These are phyloP conservation scores for Halyomorpha halys DNA, from an alignment of 1,140 invertebrate species.

Conservation along the genomic window DNA sequence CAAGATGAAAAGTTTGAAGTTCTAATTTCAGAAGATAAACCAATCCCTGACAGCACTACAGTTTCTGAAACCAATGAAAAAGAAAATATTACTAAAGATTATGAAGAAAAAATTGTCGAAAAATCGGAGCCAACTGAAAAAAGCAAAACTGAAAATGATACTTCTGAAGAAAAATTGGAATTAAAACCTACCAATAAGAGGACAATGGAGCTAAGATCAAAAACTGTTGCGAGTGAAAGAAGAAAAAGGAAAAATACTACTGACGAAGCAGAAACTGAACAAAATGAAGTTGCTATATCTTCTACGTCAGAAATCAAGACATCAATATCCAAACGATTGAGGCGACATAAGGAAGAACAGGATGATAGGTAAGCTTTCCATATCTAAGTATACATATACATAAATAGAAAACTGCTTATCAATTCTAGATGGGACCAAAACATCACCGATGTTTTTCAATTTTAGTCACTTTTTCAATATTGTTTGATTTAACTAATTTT, in stretches of 20 bases:
- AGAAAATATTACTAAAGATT: no score
- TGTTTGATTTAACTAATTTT: no score
- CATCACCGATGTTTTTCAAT: no score
- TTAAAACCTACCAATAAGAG: conserved; percentile 27
- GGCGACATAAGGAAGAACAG: background rate
- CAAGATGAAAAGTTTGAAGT: conserved; percentile 1
- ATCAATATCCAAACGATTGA: background rate
- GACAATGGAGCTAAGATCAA: conserved; percentile 24
- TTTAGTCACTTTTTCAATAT: no score
- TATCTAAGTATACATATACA: no score
- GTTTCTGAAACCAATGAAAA: no score
- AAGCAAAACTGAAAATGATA: background rate
- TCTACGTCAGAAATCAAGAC: background rate
- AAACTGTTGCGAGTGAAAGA: conserved; percentile 20
- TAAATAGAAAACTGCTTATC: no score
- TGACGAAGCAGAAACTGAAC: background rate
- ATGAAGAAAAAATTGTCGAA: no score
- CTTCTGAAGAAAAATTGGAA: conserved; percentile 37
- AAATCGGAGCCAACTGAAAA: no score
- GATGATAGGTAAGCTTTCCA: background rate
- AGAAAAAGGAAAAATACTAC: conserved; percentile 14
- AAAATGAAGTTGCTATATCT: background rate
- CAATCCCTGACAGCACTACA: no score
- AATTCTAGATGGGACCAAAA: no score
- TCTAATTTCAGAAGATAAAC: no score